phyloP scores from a whole-genome alignment of 2,113 vertebrate species.

The Asarcornis scutulata region DNA sequence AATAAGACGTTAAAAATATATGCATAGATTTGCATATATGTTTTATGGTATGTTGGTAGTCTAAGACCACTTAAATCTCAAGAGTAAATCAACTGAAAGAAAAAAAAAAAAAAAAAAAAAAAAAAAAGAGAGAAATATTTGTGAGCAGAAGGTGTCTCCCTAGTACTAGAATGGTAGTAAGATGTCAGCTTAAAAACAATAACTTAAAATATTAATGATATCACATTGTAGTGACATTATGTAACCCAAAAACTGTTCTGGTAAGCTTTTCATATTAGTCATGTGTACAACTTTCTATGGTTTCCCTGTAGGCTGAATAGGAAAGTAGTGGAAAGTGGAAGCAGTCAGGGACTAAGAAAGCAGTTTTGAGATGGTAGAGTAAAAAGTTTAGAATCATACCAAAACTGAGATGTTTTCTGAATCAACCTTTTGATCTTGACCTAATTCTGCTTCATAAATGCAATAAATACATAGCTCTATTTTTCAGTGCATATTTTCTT shows the following conservation, averaged over 20 bases:
- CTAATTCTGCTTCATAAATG: not conserved
- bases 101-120: not conserved
- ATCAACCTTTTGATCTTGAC: not conserved
- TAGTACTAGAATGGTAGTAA: not conserved
- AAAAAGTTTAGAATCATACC: not conserved
- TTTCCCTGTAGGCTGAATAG: not conserved
- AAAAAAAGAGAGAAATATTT: not conserved
- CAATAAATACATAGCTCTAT: not conserved
- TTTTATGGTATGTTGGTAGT: not conserved
- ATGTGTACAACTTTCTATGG: not conserved
- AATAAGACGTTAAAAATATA: not conserved
- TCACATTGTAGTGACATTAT: not conserved
- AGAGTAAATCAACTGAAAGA: not conserved
- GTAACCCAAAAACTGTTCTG: not conserved
- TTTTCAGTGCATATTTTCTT: not conserved
- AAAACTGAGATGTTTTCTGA: not conserved
- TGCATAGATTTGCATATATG: not conserved
- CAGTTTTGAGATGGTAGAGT: not conserved
- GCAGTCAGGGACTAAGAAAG: not conserved
- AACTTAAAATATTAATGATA: not conserved
- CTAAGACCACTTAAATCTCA: not conserved
- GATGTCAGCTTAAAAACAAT: not conserved
- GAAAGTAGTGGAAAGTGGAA: not conserved
- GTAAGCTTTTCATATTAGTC: not conserved
- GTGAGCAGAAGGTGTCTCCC: not conserved